Percentiles rank a stretch among this genome's conserved stretches.
These are phyloP conservation scores for Numida meleagris DNA, from an alignment of 2,113 vertebrate species.

Conservation along the genomic window DNA sequence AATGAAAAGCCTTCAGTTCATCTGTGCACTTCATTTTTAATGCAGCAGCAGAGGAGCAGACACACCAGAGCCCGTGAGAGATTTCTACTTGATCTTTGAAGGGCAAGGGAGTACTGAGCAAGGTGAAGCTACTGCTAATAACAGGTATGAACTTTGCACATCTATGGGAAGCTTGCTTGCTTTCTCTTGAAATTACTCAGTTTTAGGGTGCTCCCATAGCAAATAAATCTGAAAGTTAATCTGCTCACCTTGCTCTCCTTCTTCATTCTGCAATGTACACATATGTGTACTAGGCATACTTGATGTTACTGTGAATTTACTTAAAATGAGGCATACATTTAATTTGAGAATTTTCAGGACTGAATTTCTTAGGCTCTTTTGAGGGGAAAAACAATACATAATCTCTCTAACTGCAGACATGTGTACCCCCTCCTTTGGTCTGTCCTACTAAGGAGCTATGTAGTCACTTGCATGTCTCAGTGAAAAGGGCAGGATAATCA, in stretches of 20 bases:
- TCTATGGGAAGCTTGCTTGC: neutral
- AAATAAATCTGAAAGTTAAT: neutral
- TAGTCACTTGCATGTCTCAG: neutral
- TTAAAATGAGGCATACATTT: neutral
- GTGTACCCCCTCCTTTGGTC: neutral
- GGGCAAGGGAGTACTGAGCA: neutral
- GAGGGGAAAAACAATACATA: neutral
- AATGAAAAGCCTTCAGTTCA: neutral
- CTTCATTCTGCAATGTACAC: neutral
- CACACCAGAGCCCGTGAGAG: neutral
- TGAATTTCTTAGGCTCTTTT: neutral
- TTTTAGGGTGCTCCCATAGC: neutral
- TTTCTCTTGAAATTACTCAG: neutral
- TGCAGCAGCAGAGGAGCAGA: neutral
- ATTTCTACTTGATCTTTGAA: neutral
- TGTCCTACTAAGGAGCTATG: neutral
- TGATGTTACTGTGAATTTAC: neutral
- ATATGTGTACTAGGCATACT: neutral
- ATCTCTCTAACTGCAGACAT: neutral
- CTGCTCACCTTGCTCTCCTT: neutral
- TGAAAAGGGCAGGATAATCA: neutral
- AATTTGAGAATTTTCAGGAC: neutral
- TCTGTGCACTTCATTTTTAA: conserved; percentile 8
- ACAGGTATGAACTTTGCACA: neutral
- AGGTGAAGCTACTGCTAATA: neutral